Evolutionary conservation across 2,113 vertebrate species (phyloP).

Genomic region (Oreotrochilus melanogaster): DNA sequence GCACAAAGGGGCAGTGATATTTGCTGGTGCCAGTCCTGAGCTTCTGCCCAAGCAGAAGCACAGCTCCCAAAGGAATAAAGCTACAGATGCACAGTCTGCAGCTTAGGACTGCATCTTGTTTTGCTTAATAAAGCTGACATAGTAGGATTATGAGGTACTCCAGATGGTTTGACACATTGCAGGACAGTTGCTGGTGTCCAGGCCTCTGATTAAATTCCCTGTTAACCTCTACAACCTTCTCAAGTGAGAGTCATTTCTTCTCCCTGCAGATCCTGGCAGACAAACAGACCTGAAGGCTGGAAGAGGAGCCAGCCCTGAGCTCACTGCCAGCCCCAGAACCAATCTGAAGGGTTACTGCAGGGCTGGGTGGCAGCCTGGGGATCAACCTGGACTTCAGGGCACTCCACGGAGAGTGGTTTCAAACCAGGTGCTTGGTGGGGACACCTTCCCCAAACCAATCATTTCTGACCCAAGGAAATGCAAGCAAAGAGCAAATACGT

Average conservation of each 20-base stretch:
- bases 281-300: background rate
- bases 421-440: background rate
- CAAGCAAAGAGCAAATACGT: background rate
- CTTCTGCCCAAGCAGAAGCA: background rate
- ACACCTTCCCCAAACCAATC: background rate
- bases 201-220: constrained; percentile 50
- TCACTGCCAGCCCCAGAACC: background rate
- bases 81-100: constrained; percentile 13
- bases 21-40: background rate
- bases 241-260: constrained; percentile 48
- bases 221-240: constrained; percentile 57
- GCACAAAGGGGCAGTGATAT: background rate
- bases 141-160: constrained; percentile 59
- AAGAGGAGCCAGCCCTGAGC: background rate
- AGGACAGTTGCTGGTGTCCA: background rate
- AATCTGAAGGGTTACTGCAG: background rate
- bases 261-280: background rate
- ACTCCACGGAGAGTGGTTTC: background rate
- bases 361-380: background rate
- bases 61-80: background rate
- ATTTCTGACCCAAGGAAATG: background rate
- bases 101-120: constrained; percentile 48
- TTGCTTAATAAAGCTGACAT: constrained; percentile 44
- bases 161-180: constrained; percentile 57
- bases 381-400: background rate